Percentiles rank a stretch among this genome's conserved stretches.
These are phyloP conservation scores for Zygaena filipendulae DNA, from an alignment of 2,888 invertebrate genomes.

Conservation along the genomic window DNA sequence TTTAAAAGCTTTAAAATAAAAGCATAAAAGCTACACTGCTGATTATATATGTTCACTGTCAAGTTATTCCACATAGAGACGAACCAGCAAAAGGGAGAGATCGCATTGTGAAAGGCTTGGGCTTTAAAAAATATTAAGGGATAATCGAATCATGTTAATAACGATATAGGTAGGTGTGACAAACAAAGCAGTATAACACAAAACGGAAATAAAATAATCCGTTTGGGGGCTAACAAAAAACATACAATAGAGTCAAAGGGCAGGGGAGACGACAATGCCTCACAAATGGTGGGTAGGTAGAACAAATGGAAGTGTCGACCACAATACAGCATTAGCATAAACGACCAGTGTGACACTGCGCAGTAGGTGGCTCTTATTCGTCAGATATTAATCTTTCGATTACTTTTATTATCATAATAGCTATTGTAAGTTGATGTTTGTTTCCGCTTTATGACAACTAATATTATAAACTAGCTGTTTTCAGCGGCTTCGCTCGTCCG, in stretches of 20 bases:
- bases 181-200: constrained; percentile 43
- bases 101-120: too few relatives aligned
- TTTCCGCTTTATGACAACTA: constrained; percentile 9
- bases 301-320: constrained; percentile 56
- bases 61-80: too few relatives aligned
- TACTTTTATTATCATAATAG: too few relatives aligned
- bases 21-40: too few relatives aligned
- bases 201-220: constrained; percentile 67
- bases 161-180: constrained; percentile 27
- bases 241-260: constrained; percentile 66
- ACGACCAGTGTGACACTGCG: constrained; percentile 33
- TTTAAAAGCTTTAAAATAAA: too few relatives aligned
- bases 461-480: neutral
- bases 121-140: too few relatives aligned
- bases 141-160: neutral
- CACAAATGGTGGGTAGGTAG: constrained; percentile 26
- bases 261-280: constrained; percentile 49
- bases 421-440: too few relatives aligned
- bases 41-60: too few relatives aligned
- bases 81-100: too few relatives aligned
- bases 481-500: neutral
- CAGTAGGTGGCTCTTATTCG: constrained; percentile 11
- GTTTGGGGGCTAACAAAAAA: constrained; percentile 52
- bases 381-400: too few relatives aligned
- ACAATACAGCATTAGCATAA: constrained; percentile 64